These are phyloP conservation scores for Dicyrtomina minuta DNA, from an alignment of 2,888 invertebrate genomes.

Conservation along the genomic window DNA sequence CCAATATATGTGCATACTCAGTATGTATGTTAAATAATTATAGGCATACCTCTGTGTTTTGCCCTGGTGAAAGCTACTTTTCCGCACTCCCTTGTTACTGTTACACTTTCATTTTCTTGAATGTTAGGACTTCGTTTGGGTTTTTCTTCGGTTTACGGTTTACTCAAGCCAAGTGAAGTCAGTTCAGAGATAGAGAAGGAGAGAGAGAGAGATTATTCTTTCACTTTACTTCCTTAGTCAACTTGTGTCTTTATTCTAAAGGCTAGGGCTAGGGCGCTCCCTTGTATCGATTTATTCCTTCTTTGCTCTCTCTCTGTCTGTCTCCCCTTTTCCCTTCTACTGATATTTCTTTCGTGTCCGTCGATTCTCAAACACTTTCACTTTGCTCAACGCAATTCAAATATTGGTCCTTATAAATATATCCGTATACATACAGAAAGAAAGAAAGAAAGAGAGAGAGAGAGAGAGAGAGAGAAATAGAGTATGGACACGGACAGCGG, in stretches of 20 bases:
- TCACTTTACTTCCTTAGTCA: conserved; percentile 23
- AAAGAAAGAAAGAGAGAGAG: not conserved
- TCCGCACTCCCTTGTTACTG: not conserved
- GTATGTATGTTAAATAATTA: not conserved
- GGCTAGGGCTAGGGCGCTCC: conserved; percentile 7
- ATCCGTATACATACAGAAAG: not conserved
- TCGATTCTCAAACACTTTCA: conserved; percentile 17
- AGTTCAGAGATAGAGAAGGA: not conserved
- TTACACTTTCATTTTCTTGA: not conserved
- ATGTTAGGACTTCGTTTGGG: conserved; percentile 1
- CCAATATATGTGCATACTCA: not conserved
- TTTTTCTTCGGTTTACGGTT: conserved; percentile 12
- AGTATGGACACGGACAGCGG: too few species aligned
- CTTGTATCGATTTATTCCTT: conserved; percentile 31
- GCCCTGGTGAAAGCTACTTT: not conserved
- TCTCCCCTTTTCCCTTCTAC: conserved; percentile 1
- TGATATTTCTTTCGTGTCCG: conserved; percentile 4
- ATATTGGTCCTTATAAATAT: not conserved
- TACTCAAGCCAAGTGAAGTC: conserved; percentile 22
- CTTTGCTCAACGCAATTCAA: conserved; percentile 1
- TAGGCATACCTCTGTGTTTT: not conserved
- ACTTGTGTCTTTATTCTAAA: conserved; percentile 24
- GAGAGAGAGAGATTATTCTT: conserved; percentile 26
- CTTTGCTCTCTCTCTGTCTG: conserved; percentile 1
- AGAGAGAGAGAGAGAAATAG: too few species aligned